These are phyloP conservation scores for Callyntrura sp. DNA, from an alignment of 2,888 invertebrate genomes.

Conservation along the genomic window DNA sequence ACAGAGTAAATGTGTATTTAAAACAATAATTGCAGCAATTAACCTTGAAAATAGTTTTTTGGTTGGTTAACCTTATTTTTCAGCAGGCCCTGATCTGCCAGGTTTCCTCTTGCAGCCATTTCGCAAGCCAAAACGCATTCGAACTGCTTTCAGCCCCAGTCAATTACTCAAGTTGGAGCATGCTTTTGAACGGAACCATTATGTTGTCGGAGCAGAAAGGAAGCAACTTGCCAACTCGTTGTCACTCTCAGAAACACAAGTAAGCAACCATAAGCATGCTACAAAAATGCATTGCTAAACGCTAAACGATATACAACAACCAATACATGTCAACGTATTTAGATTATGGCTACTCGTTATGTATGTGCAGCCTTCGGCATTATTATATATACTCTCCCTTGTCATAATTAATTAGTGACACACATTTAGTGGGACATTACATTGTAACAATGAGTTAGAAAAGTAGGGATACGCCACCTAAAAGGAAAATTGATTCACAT, in stretches of 20 bases:
- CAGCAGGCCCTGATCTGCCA: slow-evolving; percentile 92
- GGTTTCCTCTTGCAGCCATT: slow-evolving; percentile 97
- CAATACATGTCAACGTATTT: slow-evolving; percentile 18
- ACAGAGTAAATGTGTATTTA: not conserved
- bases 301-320: slow-evolving; percentile 10
- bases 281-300: too few relatives aligned
- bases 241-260: slow-evolving; percentile 98
- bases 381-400: slow-evolving; percentile 6
- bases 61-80: slow-evolving; percentile 24
- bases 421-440: slow-evolving; percentile 16
- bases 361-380: slow-evolving; percentile 20
- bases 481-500: slow-evolving; percentile 41
- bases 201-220: slow-evolving; percentile 99
- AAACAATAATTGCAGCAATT: slow-evolving; percentile 36
- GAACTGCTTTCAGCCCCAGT: slow-evolving; percentile 99
- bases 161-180: slow-evolving; percentile 98
- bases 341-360: not conserved
- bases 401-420: slow-evolving; percentile 51
- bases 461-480: slow-evolving; percentile 8
- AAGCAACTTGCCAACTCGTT: slow-evolving; percentile 98
- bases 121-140: slow-evolving; percentile 98
- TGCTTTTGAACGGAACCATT: slow-evolving; percentile 99
- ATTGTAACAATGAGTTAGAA: not conserved
- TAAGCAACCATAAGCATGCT: slow-evolving; percentile 86
- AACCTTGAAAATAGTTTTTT: slow-evolving; percentile 47